A percentile compares a stretch with the other conserved stretches of the same genome.
These are phyloP conservation scores for Psophia crepitans DNA, from an alignment of 2,113 vertebrate genomes.

Conservation along the genomic window DNA sequence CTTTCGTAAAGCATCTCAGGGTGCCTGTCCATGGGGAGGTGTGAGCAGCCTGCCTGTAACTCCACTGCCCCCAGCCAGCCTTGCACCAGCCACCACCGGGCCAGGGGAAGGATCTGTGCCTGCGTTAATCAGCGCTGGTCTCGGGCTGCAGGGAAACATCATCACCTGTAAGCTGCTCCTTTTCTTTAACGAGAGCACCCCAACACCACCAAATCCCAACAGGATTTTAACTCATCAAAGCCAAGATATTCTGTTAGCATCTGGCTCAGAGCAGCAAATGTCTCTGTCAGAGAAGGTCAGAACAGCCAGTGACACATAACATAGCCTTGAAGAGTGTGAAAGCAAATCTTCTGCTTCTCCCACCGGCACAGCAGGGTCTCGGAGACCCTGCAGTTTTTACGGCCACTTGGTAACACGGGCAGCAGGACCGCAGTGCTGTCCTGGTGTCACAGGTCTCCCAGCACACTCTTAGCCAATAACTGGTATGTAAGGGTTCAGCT, in stretches of 20 bases:
- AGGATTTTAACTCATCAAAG: neutral
- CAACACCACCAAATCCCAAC: neutral
- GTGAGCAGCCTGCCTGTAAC: neutral
- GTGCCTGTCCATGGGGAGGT: neutral
- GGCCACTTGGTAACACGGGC: fast-evolving
- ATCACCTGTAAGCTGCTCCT: neutral
- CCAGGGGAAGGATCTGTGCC: neutral
- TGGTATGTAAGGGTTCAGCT: fast-evolving
- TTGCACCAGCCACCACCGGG: neutral
- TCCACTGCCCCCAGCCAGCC: neutral
- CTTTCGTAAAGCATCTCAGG: neutral
- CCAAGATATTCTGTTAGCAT: neutral
- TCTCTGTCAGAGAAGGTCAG: neutral
- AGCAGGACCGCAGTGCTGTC: neutral
- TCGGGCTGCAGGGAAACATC: neutral
- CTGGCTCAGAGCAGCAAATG: neutral
- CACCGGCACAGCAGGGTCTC: neutral
- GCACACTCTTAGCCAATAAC: neutral
- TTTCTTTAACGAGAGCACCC: neutral
- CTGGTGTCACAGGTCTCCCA: neutral
- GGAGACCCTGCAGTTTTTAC: neutral
- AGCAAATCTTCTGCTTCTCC: neutral
- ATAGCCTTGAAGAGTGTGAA: neutral
- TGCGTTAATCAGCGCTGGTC: neutral
- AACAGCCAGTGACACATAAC: neutral